Conservation (phyloP, 2,888 invertebrate genomes). For the Diaprepes abbreviatus region DNA sequence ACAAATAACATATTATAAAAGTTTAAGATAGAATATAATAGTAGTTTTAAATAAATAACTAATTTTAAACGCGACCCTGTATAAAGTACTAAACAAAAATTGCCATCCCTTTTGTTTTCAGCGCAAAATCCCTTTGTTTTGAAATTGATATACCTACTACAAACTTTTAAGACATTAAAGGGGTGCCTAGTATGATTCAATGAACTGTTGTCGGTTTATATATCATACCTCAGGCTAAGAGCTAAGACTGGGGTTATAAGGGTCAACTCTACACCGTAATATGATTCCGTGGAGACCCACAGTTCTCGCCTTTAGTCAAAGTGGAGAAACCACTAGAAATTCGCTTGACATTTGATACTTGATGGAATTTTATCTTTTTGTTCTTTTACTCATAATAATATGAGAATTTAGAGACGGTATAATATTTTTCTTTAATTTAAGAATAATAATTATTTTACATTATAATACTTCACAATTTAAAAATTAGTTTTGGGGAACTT, state of each 20-base stretch:
- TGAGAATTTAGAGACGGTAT: no score
- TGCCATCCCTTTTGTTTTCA: background rate
- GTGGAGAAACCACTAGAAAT: constrained; percentile 30
- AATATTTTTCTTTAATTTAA: no score
- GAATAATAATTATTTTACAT: no score
- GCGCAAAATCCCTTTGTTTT: background rate
- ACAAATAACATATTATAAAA: no score
- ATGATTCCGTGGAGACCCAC: constrained; percentile 21
- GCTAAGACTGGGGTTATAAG: constrained; percentile 29
- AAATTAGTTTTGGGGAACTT: no score
- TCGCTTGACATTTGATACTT: constrained; percentile 24
- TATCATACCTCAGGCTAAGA: constrained; percentile 25
- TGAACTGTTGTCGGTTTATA: constrained; percentile 28
- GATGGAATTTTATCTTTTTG: constrained; percentile 7
- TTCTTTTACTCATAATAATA: background rate
- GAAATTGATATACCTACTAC: constrained; percentile 18
- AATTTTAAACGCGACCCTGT: no score
- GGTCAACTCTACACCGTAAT: constrained; percentile 28
- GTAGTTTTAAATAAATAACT: no score
- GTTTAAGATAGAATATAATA: no score
- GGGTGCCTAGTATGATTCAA: constrained; percentile 20
- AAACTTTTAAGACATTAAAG: constrained; percentile 22
- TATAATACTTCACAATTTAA: no score
- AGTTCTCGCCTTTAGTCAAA: constrained; percentile 17
- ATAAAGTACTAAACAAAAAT: no score